Evolutionary conservation across 2,113 vertebrate genomes (phyloP).

Genomic region (Arothron firmamentum): DNA sequence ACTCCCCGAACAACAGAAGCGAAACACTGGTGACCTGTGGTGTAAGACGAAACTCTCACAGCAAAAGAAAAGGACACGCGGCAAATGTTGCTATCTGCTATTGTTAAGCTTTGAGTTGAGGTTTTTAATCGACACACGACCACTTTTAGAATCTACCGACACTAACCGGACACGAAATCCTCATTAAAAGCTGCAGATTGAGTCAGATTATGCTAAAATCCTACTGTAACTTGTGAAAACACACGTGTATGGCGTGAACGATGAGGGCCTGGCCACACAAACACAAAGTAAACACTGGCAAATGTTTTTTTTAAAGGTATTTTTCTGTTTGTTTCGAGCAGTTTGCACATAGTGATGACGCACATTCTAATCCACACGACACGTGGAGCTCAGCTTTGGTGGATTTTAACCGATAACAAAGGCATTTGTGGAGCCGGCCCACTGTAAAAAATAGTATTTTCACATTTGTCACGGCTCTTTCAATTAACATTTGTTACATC

Average conservation of each 20-base stretch:
- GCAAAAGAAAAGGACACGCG: too few relatives aligned
- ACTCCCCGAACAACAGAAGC: too few relatives aligned
- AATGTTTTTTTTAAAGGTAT: neutral
- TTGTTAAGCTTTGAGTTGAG: neutral
- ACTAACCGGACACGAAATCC: too few relatives aligned
- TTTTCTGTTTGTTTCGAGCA: neutral
- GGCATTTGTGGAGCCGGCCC: neutral
- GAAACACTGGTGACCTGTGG: too few relatives aligned
- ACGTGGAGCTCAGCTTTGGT: neutral
- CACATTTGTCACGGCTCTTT: too few relatives aligned
- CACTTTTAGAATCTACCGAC: too few relatives aligned
- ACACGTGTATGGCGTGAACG: neutral
- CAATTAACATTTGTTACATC: constrained; percentile 17
- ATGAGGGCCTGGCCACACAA: neutral
- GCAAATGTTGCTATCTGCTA: neutral
- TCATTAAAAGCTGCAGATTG: too few relatives aligned
- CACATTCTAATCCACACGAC: neutral
- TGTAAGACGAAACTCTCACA: too few relatives aligned
- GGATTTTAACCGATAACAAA: neutral
- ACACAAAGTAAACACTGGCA: neutral
- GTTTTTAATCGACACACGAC: too few relatives aligned
- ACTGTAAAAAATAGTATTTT: too few relatives aligned
- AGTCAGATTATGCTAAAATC: too few relatives aligned
- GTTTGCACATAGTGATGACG: neutral
- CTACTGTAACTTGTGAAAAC: too few relatives aligned